Evolutionary conservation across 23 tunicate genomes (phyloP), one percentile per base, ranked within the genome.

Genomic region (Trididemnum miniatum): DNA sequence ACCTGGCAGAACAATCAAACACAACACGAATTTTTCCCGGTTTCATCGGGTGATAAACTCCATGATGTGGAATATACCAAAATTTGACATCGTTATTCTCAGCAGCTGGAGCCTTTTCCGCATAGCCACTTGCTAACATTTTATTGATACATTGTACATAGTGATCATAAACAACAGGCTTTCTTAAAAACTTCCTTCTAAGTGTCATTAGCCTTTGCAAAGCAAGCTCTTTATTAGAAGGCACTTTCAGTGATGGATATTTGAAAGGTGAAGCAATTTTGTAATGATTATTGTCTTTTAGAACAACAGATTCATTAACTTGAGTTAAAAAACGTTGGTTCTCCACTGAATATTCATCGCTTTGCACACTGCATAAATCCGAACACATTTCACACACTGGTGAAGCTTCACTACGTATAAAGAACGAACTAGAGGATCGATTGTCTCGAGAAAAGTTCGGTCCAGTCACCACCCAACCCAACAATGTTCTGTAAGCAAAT

Each of bases 1-100:
- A 75, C 9, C 35, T 31, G n/a, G 83, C 85, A 81, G 82, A 81
- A 35, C 85, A n/a, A n/a, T n/a, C n/a, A n/a, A n/a, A n/a, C n/a
- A n/a, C n/a, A n/a, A n/a, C n/a, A n/a, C n/a, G n/a, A n/a, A n/a
- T n/a, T n/a, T n/a, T n/a, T n/a, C n/a, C n/a, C n/a, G n/a, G n/a
- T n/a, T n/a, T n/a, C n/a, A n/a, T n/a, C n/a, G n/a, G n/a, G n/a
- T n/a, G n/a, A n/a, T n/a, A n/a, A n/a, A n/a, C n/a, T n/a, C n/a
- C 85, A 67, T 81, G 85, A 31, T 81, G 85, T 31, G 71, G 67
- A 27, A 66, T 23, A 67, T 65, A 81, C 85, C 85, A 81, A 18
- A n/a, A n/a, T n/a, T 79, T 81, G 67, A 31, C 35, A 26, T 75
- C 79, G 1, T n/a, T n/a, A n/a, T n/a, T n/a, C n/a, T n/a, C n/a